Conservation (phyloP, 2,113 vertebrate genomes). For the Garra rufa region DNA sequence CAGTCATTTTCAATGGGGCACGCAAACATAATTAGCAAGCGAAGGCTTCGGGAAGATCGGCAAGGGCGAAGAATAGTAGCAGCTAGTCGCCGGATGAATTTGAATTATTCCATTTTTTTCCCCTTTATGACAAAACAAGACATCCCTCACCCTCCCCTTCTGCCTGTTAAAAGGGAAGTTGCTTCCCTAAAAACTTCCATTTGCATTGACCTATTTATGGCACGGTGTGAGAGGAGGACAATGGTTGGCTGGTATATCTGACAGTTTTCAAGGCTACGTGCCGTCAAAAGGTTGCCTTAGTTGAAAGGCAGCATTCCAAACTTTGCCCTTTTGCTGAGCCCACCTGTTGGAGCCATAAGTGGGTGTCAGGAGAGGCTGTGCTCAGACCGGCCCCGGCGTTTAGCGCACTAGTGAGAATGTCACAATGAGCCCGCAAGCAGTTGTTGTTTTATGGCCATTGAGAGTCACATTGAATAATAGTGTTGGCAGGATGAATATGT, state of each 20-base stretch:
- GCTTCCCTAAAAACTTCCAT: conserved; percentile 31
- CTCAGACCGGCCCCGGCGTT: conserved; percentile 15
- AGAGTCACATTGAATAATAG: conserved; percentile 53
- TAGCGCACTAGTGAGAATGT: conserved; percentile 37
- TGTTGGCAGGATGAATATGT: conserved; percentile 61
- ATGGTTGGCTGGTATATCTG: conserved; percentile 39
- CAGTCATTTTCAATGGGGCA: not conserved
- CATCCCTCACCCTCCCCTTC: not conserved
- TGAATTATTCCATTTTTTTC: not conserved
- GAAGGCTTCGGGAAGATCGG: not conserved
- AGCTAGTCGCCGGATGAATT: not conserved
- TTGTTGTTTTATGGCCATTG: conserved; percentile 57
- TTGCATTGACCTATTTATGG: conserved; percentile 34
- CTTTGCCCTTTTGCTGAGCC: conserved; percentile 56
- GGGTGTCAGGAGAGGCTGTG: conserved; percentile 21
- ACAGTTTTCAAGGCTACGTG: conserved; percentile 39
- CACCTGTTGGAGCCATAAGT: conserved; percentile 52
- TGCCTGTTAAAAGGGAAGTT: conserved; percentile 17
- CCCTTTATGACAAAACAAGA: conserved; percentile 5
- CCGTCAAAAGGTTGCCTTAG: conserved; percentile 32
- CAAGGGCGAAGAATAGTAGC: not conserved
- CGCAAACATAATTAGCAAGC: conserved; percentile 1
- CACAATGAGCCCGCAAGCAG: conserved; percentile 47
- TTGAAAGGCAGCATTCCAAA: conserved; percentile 39
- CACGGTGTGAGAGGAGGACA: not conserved